Base-by-base conservation (phyloP, 2,888 invertebrate genomes). In the Asteroscopus sphinx region DNA sequence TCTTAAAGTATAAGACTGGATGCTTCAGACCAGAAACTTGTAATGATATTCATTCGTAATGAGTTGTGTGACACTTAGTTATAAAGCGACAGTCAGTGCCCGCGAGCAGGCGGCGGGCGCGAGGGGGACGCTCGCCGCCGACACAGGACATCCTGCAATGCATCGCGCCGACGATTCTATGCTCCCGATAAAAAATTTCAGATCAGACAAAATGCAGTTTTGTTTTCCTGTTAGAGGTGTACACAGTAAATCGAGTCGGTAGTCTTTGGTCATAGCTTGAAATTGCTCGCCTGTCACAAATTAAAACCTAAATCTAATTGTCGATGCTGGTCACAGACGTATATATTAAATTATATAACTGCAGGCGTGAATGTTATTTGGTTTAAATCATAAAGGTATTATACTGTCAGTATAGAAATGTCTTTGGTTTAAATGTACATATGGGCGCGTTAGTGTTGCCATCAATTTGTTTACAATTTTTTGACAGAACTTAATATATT, bases 131-230 rank as follows among this genome's bases (percentile, higher is more conserved):
- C 6, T 16, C 8, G 37, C 11, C 7, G 4, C 13, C 21, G 33
- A 12, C 48, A 21, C 39, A 35, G 21, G 33, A 15, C 35, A 26
- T 13, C 25, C 61, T 12, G 25, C 8, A 13, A 13, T 5, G 3
- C 40, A 13, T 12, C 15, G 16, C 21, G 36, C 8, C 11, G 12
- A 8, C 17, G 17, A 9, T 17, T 4, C 6, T 2, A 9, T 4
- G 9, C 2, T 12, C 7, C 8, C 16, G 9, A 5, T 12, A 15
- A 2, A 8, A 32, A 32, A 3, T 12, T n/a, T 1, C n/a, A 35
- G 15, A 6, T 13, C 12, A 32, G 3, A 1, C 12, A 32, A 32
- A n/a, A 12, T 12, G 32, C 32, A 32, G 12, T 32, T 11, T 8
- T 9, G 9, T 28, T 28, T 9, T 28, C 9, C 28, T 28, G 6